Base-by-base conservation (phyloP, 1,140 invertebrate genomes). In the Ooceraea biroi region DNA sequence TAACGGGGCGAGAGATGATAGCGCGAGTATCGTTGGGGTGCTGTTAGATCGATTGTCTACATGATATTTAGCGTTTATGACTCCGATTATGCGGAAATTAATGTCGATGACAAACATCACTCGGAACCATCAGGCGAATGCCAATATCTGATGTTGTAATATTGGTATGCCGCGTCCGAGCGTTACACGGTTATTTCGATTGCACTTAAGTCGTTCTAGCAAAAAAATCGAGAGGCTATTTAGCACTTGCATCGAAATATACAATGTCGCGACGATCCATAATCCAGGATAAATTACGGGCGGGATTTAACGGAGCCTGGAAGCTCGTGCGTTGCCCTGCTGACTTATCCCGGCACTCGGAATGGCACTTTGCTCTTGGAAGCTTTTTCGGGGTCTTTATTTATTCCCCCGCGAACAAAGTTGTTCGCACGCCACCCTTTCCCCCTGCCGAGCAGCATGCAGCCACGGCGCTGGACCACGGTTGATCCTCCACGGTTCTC, bases 331-430 rank as follows among this genome's bases (percentile, higher is more conserved):
- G 48, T 66, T 66, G 60, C 27, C 74, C 48, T 46, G 58, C 60
- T 66, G 66, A 77, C 52, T 77, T 77, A 77, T 52, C 73, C 36
- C 25, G 44, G 25, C 44, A 65, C 73, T 65, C 73, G 19, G n/a
- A n/a, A n/a, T n/a, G n/a, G n/a, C n/a, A n/a, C n/a, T n/a, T n/a
- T n/a, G 36, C 60, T 66, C 25, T 30, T 30, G 73, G 44, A 19
- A 65, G 61, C 60, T 66, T 66, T 77, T 77, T 52, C 44, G 25
- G 60, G 12, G n/a, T 12, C 44, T 66, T 77, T 66, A 77, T 77
- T 77, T 77, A 77, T 77, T 66, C 19, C 46, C n/a, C 30, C 0
- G 10, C 30, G 60, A 66, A 77, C 74, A 66, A 66, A 55, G 27
- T 77, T 77, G 74, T 66, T 77, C 74, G 60, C 48, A 27, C 73